Conservation (phyloP, 2,113 vertebrate species). For the Sander vitreus region DNA sequence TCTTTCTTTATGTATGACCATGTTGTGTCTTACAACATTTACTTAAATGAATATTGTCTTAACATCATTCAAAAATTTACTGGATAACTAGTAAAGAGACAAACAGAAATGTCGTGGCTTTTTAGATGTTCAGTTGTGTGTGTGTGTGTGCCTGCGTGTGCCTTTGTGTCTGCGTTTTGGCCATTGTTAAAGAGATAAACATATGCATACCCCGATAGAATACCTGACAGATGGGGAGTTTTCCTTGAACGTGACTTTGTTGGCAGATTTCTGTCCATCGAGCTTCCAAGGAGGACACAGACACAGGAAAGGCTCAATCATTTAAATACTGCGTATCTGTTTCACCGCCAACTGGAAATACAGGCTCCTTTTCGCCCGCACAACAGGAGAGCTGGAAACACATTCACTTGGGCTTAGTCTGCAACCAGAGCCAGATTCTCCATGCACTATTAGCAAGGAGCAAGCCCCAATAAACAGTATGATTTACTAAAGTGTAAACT, state of each 20-base stretch:
- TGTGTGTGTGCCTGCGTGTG: neutral
- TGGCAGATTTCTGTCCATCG: constrained; percentile 33
- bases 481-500: neutral
- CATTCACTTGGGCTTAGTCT: constrained; percentile 14
- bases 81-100: neutral
- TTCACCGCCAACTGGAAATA: constrained; percentile 55
- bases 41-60: neutral
- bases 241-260: constrained; percentile 43
- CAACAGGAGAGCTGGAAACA: constrained; percentile 52
- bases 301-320: constrained; percentile 34
- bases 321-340: constrained; percentile 39
- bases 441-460: constrained; percentile 13
- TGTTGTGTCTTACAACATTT: neutral
- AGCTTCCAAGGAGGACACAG: constrained; percentile 56
- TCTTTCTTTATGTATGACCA: neutral
- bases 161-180: constrained; percentile 36
- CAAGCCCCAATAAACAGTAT: constrained; percentile 1
- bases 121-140: neutral
- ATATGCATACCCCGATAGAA: constrained; percentile 13
- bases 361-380: constrained; percentile 42
- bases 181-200: constrained; percentile 22
- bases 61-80: neutral
- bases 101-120: neutral
- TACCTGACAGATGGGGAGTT: constrained; percentile 50
- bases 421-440: constrained; percentile 50